Evolutionary conservation across 2,797 vertebrate species (phyloP).

Genomic region (Micromesistius poutassou): DNA sequence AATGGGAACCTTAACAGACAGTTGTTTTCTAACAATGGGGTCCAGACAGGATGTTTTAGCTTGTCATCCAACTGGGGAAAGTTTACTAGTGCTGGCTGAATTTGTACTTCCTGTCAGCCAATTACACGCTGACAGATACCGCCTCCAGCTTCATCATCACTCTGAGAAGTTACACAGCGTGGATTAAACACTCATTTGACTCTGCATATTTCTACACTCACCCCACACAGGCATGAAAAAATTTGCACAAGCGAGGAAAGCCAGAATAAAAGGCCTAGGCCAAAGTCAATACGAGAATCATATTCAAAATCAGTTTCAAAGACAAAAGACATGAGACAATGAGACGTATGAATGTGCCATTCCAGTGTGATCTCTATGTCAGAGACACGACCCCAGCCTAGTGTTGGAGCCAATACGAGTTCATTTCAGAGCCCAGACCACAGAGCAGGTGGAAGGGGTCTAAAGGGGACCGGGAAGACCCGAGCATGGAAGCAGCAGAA

Average conservation of each 20-base stretch:
- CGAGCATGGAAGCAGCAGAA: neutral
- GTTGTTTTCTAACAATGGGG: neutral
- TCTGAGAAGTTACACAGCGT: neutral
- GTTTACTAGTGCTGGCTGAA: neutral
- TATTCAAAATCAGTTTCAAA: neutral
- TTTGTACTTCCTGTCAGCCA: neutral
- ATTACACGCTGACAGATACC: neutral
- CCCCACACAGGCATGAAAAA: neutral
- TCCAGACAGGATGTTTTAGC: neutral
- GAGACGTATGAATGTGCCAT: neutral
- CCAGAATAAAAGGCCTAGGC: neutral
- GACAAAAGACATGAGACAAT: neutral
- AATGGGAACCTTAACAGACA: neutral
- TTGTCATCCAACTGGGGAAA: neutral
- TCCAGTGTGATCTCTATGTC: neutral
- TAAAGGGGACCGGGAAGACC: neutral
- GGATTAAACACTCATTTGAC: neutral
- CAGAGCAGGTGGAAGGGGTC: neutral
- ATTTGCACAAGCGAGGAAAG: neutral
- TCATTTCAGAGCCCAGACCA: neutral
- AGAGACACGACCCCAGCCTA: neutral
- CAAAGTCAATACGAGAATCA: neutral
- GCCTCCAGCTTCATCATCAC: neutral
- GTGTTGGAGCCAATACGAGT: neutral
- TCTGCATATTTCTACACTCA: neutral